These are phyloP conservation scores for Sinocyclocheilus rhinocerous DNA, from an alignment of 2,113 vertebrate species.

Conservation along the genomic window DNA sequence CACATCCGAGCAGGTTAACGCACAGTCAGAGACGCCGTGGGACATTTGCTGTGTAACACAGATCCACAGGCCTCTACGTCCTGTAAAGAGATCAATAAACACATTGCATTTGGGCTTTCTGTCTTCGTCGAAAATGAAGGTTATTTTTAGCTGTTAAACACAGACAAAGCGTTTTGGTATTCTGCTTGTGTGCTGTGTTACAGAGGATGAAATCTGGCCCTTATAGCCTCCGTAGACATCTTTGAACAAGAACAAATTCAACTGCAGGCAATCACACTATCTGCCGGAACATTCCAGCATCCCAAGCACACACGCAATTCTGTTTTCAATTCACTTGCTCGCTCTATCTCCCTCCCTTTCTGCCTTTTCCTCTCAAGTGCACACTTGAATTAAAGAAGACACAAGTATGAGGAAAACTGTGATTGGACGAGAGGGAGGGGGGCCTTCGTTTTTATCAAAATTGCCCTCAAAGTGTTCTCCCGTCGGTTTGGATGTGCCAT, in stretches of 20 bases:
- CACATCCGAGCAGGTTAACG: neutral
- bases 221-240: neutral
- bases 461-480: slow-evolving; percentile 69
- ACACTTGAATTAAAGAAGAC: slow-evolving; percentile 53
- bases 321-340: slow-evolving; percentile 18
- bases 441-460: slow-evolving; percentile 69
- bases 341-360: slow-evolving; percentile 20
- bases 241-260: slow-evolving; percentile 26
- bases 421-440: slow-evolving; percentile 26
- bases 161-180: neutral
- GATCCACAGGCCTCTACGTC: neutral
- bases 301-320: slow-evolving; percentile 53
- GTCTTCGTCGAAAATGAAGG: neutral
- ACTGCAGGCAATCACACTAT: slow-evolving; percentile 14
- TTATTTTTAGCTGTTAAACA: neutral
- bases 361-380: slow-evolving; percentile 8
- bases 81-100: slow-evolving; percentile 24
- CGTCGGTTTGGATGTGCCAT: slow-evolving; percentile 63
- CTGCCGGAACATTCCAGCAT: slow-evolving; percentile 43
- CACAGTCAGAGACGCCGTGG: neutral
- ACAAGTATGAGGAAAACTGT: slow-evolving; percentile 60
- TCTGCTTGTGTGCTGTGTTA: neutral
- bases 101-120: neutral
- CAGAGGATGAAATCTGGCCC: neutral
- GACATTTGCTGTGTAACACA: neutral